Evolutionary conservation across 2,888 invertebrate species (phyloP).

Genomic region (Kuschelorhynchus macadamiae): DNA sequence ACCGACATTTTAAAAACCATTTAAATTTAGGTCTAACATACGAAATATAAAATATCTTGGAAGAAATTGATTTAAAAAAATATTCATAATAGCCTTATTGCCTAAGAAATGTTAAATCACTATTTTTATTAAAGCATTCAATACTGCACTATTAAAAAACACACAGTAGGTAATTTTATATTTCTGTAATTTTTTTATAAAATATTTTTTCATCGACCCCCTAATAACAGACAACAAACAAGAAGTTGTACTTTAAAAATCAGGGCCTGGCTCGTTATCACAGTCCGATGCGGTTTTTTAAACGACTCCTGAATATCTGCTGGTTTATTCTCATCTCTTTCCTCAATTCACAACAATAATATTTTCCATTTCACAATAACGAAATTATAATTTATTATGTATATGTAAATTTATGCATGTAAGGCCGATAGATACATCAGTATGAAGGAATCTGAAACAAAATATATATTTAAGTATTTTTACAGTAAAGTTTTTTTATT

Average conservation of each 20-base stretch:
- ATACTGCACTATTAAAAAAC: too few relatives aligned
- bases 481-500: too few relatives aligned
- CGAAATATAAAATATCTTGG: too few relatives aligned
- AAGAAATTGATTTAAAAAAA: too few relatives aligned
- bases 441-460: conserved; percentile 69
- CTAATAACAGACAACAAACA: conserved; percentile 62
- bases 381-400: conserved; percentile 64
- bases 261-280: conserved; percentile 67
- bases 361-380: conserved; percentile 66
- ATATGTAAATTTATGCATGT: conserved; percentile 65
- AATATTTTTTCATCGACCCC: neutral
- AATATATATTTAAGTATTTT: too few relatives aligned
- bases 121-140: too few relatives aligned
- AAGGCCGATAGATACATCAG: conserved; percentile 71
- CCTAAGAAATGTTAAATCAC: too few relatives aligned
- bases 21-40: too few relatives aligned
- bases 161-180: too few relatives aligned
- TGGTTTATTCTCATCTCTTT: conserved; percentile 52
- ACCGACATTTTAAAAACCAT: too few relatives aligned
- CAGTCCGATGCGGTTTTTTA: conserved; percentile 63
- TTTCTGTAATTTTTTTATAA: too few relatives aligned
- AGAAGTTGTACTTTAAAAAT: conserved; percentile 69
- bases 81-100: too few relatives aligned
- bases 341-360: conserved; percentile 68
- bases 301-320: conserved; percentile 61